These are phyloP conservation scores for Arctia plantaginis DNA, from an alignment of 2,888 invertebrate species.

Conservation along the genomic window DNA sequence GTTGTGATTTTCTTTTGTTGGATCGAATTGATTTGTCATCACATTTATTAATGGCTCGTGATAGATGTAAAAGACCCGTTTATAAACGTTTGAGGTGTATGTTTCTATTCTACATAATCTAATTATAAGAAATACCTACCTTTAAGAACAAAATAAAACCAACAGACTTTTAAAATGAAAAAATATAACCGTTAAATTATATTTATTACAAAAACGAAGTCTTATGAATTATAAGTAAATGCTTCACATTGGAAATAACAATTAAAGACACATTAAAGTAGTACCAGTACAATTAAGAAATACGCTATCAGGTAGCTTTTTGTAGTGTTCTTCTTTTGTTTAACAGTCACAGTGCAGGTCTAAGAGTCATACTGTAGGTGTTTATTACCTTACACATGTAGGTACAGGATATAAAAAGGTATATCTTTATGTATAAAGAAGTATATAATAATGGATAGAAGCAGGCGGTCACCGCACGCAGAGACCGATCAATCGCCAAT, in stretches of 20 bases:
- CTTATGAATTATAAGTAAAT: background rate
- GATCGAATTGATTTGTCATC: conserved; percentile 9
- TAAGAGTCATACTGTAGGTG: too few species aligned
- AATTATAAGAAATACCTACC: background rate
- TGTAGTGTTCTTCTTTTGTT: too few species aligned
- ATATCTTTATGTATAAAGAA: too few species aligned
- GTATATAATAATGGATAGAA: too few species aligned
- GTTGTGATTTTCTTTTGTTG: conserved; percentile 46
- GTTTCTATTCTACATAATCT: background rate
- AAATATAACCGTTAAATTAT: background rate
- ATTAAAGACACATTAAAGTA: background rate
- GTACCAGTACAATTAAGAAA: too few species aligned
- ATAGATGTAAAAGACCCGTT: background rate
- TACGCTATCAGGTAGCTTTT: too few species aligned
- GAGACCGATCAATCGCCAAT: too few species aligned
- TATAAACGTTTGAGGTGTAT: background rate
- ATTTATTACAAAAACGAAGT: background rate
- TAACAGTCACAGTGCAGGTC: too few species aligned
- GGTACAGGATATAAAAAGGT: too few species aligned
- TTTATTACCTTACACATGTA: too few species aligned
- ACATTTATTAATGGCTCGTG: background rate
- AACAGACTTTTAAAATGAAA: background rate
- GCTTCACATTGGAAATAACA: background rate
- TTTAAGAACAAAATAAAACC: background rate
- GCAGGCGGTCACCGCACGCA: too few species aligned